These are phyloP conservation scores for Tetramorium simillimum DNA, from an alignment of 1,140 invertebrate genomes.

Conservation along the genomic window DNA sequence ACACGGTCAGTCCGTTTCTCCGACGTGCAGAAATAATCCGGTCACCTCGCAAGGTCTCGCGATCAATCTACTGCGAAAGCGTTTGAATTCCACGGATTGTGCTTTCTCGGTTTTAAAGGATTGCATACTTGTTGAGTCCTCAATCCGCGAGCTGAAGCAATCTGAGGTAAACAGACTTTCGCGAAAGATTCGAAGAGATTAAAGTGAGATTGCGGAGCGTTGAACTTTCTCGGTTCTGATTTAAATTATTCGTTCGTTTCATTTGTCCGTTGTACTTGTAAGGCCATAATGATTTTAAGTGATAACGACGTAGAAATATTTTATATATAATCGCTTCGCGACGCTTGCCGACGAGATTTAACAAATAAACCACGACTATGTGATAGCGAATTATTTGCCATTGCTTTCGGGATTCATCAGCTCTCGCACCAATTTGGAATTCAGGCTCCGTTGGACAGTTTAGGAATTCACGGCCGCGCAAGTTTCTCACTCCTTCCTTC, in stretches of 20 bases:
- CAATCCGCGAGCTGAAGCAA: neutral
- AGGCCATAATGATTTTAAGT: neutral
- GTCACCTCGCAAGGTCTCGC: neutral
- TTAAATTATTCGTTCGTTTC: neutral
- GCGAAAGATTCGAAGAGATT: neutral
- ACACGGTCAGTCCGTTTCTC: constrained; percentile 9
- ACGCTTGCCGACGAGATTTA: neutral
- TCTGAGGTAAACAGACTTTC: neutral
- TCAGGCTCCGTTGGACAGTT: constrained; percentile 8
- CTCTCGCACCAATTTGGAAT: constrained; percentile 6
- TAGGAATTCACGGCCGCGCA: constrained; percentile 33
- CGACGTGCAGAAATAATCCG: constrained; percentile 56
- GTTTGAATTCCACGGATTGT: constrained; percentile 10
- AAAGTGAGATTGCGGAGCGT: neutral
- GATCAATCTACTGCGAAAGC: neutral
- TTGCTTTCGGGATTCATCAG: constrained; percentile 18
- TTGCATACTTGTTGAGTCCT: constrained; percentile 31
- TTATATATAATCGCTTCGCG: too few relatives aligned
- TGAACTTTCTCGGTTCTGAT: neutral
- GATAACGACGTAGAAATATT: neutral
- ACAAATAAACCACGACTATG: constrained; percentile 16
- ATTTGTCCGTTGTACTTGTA: neutral
- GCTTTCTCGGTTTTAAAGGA: constrained; percentile 2
- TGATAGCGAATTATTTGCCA: constrained; percentile 14
- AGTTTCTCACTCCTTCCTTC: constrained; percentile 28